Conservation (phyloP, 2,888 invertebrate species). For the Oscheius sp. region DNA sequence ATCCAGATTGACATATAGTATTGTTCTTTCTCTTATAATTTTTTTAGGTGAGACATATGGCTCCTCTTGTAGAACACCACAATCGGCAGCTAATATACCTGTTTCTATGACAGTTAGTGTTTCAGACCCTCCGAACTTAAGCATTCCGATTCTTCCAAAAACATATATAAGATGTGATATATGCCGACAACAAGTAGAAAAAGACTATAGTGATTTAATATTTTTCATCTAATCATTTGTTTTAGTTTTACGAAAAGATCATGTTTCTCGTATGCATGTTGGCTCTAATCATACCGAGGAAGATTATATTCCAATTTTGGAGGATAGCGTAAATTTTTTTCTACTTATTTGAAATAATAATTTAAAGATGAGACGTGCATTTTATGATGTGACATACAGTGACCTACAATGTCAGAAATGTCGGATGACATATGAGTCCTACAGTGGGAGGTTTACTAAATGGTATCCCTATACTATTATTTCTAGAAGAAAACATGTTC, state of each 20-base stretch:
- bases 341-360: neutral
- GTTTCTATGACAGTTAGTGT: neutral
- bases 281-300: constrained; percentile 11
- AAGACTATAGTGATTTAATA: neutral
- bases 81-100: no score
- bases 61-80: no score
- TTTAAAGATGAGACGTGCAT: constrained; percentile 14
- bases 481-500: neutral
- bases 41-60: no score
- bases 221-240: neutral
- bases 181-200: neutral
- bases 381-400: neutral
- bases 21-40: no score
- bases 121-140: neutral
- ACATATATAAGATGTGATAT: neutral
- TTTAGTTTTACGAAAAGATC: constrained; percentile 17
- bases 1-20: no score
- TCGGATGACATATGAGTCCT: neutral
- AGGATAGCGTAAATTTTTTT: neutral
- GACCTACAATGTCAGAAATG: constrained; percentile 20
- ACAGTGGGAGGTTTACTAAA: neutral
- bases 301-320: constrained; percentile 12
- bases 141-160: neutral
- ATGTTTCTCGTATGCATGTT: constrained; percentile 11
- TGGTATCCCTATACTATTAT: neutral